Base-by-base conservation (phyloP, 1,140 invertebrate species). In the Halyomorpha halys region DNA sequence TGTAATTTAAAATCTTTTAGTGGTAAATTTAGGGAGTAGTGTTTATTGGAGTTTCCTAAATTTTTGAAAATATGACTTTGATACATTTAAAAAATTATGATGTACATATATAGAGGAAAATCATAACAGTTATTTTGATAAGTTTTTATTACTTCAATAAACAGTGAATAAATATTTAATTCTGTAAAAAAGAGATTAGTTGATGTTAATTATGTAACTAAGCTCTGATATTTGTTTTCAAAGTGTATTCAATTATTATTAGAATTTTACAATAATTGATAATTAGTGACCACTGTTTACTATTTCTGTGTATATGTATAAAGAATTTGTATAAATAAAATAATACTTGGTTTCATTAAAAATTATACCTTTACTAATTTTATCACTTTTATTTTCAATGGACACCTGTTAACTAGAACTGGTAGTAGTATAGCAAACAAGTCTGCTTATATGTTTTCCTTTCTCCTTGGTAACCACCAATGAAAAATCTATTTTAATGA, bases 71-170 rank as follows among this genome's bases (percentile, higher is more conserved):
- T 19, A 19, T 49, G 47, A 18, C 47, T 49, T 49, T 49, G 47
- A 49, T 49, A 49, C 47, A 19, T 18, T 49, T 49, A 49, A 49
- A 19, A 49, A 1, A 49, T 49, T 49, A 19, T 49, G 5, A 8
- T 49, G 47, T 49, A 49, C n/a, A 49, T 49, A 49, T 19, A 21
- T 49, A 49, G n/a, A 18, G 11, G 13, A 19, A 19, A 9, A 11
- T 49, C 47, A 49, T 49, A n/a, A 39, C 34, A 39, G 6, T 39
- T 49, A 49, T 49, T 49, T 49, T 49, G 47, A 49, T 49, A 49
- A 49, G 21, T 49, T 49, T 49, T 21, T 49, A 49, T 49, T 49
- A 49, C n/a, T 49, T 49, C 21, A 21, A 21, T 49, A 18, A 19
- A 49, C n/a, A 49, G 47, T 6, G 5, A 49, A 49, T 5, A 49